These are phyloP conservation scores for Sebastes paucispinis DNA, from an alignment of 2,797 vertebrate species.

Conservation along the genomic window DNA sequence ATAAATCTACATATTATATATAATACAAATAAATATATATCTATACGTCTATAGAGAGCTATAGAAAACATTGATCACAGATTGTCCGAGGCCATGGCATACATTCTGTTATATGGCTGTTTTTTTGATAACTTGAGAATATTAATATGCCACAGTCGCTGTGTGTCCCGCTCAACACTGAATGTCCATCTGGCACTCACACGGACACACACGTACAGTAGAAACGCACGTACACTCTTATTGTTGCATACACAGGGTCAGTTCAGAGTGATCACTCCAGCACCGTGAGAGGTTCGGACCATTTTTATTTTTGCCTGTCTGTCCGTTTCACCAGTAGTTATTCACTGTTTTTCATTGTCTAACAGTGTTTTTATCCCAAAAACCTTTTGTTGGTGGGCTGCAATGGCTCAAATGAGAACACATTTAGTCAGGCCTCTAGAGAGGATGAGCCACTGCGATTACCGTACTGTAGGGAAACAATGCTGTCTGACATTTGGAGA, in stretches of 20 bases:
- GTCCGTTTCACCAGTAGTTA: constrained; percentile 22
- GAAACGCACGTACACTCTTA: constrained; percentile 48
- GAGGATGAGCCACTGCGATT: constrained; percentile 25
- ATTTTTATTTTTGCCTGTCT: constrained; percentile 60
- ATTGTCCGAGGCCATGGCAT: constrained; percentile 88
- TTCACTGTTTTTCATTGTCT: constrained; percentile 42
- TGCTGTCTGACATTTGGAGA: constrained; percentile 48
- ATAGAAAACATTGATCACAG: constrained; percentile 88
- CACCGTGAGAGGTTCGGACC: constrained; percentile 76
- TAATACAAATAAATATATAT: constrained; percentile 79
- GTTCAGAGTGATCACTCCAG: constrained; percentile 57
- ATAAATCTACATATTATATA: constrained; percentile 85
- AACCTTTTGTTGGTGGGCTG: constrained; percentile 67
- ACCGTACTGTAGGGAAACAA: constrained; percentile 35
- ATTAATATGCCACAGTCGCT: constrained; percentile 81
- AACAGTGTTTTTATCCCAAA: constrained; percentile 15
- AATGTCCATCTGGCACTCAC: constrained; percentile 83
- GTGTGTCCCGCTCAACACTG: constrained; percentile 86
- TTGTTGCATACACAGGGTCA: constrained; percentile 63
- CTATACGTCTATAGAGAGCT: constrained; percentile 78
- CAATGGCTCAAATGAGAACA: constrained; percentile 4
- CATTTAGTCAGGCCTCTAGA: constrained; percentile 11
- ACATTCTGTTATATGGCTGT: constrained; percentile 84
- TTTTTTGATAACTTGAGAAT: constrained; percentile 78
- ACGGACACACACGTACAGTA: constrained; percentile 48